Base-by-base conservation (phyloP, 2,888 invertebrate species). In the Leucoma salicis region DNA sequence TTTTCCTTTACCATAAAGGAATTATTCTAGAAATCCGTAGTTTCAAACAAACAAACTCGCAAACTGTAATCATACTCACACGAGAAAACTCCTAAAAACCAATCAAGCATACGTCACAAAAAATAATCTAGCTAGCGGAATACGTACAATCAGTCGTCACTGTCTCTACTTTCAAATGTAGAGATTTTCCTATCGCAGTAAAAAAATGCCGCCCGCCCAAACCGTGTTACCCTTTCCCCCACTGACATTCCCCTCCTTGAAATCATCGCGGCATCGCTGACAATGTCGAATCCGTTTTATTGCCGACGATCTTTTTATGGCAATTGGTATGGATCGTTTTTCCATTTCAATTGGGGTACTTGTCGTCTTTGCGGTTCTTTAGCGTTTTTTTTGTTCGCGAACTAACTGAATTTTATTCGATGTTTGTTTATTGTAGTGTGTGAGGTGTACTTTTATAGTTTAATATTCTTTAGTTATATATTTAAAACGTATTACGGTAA, bases 181-280 rank as follows among this genome's bases (percentile, higher is more conserved):
- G 64, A 66, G 75, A 79, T 81, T 83, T 82, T 81, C 75, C 76
- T 61, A 63, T 63, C 68, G 62, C 67, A 62, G 72, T 65, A 77
- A 78, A 82, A 85, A 86, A 84, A 82, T 66, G 68, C 76, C 79
- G 77, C 79, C 87, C 88, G 88, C 88, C 88, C 87, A 82, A 85
- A 87, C 84, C 87, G 65, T 88, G 88, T 89, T 58, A 43, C 35
- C 52, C 52, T 54, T 42, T 61, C 57, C 53, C 57, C 49, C 63
- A 60, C 65, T 53, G 31, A 57, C 38, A 49, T 54, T 39, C 10
- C 57, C 42, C 48, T 45, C 58, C 36, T 52, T 45, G 46, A 53
- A 49, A 41, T 14, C 57, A 56, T 57, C 57, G 49, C 57, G 47
- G 50, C 52, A 49, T 39, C 64, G 82, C 80, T 85, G 84, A 85